Evolutionary conservation across 2,888 invertebrate genomes (phyloP).

Genomic region (Ernsta delagoae): DNA sequence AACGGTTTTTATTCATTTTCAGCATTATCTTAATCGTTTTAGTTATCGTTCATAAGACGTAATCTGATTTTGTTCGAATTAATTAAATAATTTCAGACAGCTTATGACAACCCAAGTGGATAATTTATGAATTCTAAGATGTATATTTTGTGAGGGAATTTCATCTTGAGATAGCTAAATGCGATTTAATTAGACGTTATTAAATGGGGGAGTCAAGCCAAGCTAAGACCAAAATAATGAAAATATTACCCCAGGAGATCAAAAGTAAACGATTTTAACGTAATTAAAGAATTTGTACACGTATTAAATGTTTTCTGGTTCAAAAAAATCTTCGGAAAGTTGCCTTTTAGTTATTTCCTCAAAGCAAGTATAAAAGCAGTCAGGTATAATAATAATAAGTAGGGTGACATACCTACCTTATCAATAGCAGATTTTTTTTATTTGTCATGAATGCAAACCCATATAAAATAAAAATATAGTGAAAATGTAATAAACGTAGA

Average conservation of each 20-base stretch:
- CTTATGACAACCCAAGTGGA: slow-evolving; percentile 41
- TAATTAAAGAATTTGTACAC: no score
- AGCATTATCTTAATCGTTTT: no score
- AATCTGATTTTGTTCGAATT: background rate
- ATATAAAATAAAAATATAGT: background rate
- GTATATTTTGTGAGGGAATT: slow-evolving; percentile 65
- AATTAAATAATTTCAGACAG: slow-evolving; percentile 21
- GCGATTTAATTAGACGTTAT: slow-evolving; percentile 80
- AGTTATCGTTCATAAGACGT: background rate
- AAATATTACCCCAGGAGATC: slow-evolving; percentile 68
- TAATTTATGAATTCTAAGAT: slow-evolving; percentile 67
- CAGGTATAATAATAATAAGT: no score
- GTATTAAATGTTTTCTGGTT: background rate
- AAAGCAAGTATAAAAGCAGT: no score
- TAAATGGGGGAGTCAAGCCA: slow-evolving; percentile 67
- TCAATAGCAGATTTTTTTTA: background rate
- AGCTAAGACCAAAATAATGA: slow-evolving; percentile 75
- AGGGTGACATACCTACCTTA: no score
- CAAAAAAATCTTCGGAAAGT: background rate
- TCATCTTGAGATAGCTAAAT: slow-evolving; percentile 64
- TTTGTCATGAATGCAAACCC: background rate
- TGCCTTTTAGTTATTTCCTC: no score
- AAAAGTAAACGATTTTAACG: slow-evolving; percentile 48
- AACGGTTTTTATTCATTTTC: no score
- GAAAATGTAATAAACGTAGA: no score